Base-by-base conservation (phyloP, 92 coral and sea anemone genomes). In the Bergia puertoricense region DNA sequence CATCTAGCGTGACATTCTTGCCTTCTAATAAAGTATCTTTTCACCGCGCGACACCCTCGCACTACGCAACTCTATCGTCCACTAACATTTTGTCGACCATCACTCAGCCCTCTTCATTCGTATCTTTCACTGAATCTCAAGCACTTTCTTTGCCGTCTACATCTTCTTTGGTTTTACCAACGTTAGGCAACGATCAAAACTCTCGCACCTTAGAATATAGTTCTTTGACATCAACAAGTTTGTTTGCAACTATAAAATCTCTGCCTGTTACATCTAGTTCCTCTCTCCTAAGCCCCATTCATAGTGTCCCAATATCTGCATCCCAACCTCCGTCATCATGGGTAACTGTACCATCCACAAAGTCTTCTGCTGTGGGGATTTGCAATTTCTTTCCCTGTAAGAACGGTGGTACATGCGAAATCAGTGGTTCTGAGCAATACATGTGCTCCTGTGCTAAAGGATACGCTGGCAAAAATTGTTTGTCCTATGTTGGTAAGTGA, bases 401-500 rank as follows among this genome's bases (percentile, higher is more conserved):
- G 86, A 83, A 83, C 22, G 86, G 86, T 22, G 86, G 86, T 2
- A 83, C 86, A 11, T 83, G 86, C 41, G 41, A 68, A 3, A 6
- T 4, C 46, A 44, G 73, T 9, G 13, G 11, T 23, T 41, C 77
- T 43, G 11, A 20, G 86, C 30, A n/a, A 15, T 83, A 83, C 11
- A 10, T 65, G 2, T 83, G 86, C 22, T 44, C 39, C 2, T 83
- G 86, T 50, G 8, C 36, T 4, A 44, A 83, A 46, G 78, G 77
- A 44, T 83, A 67, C 18, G 86, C 77, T 6, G 86, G 86, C 11
- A 44, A 69, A 71, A 67, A 83, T 16, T 83, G 86, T 23, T 23
- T 68, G 39, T 66, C 48, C 44, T 83, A 68, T 67, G 77, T 83
- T 83, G 86, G 86, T 83, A 83, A 83, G 86, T 83, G 1, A 68